These are phyloP conservation scores for Myocastor coypus DNA, from an alignment of 2,113 vertebrate species.

Conservation along the genomic window DNA sequence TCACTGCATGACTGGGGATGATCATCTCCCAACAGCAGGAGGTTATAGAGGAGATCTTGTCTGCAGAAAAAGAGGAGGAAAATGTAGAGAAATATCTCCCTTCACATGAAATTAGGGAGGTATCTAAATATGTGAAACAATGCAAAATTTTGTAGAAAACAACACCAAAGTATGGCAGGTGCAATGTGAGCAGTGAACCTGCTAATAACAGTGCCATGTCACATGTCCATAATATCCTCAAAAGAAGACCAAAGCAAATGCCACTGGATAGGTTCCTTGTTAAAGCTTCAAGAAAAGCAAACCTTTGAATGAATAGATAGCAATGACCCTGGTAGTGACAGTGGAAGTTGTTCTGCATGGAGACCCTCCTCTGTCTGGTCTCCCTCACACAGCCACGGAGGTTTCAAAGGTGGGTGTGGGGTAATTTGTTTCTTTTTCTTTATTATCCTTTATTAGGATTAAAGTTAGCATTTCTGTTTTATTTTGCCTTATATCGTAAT, in stretches of 20 bases:
- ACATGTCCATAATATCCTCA: background rate
- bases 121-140: background rate
- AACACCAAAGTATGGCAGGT: background rate
- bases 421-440: background rate
- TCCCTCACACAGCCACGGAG: background rate
- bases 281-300: background rate
- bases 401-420: background rate
- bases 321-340: background rate
- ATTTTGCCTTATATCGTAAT: background rate
- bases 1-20: no score
- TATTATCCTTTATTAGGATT: background rate
- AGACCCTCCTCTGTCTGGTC: background rate
- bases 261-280: background rate
- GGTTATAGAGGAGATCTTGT: background rate
- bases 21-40: background rate
- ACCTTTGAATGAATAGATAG: background rate
- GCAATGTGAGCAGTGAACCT: background rate
- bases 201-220: background rate
- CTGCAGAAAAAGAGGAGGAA: background rate
- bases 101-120: background rate
- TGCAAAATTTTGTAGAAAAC: background rate
- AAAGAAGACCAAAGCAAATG: background rate
- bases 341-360: background rate
- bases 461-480: background rate
- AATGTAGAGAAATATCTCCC: background rate